Evolutionary conservation across 2,797 vertebrate genomes (phyloP).

Genomic region (Halcyon leucocephala): DNA sequence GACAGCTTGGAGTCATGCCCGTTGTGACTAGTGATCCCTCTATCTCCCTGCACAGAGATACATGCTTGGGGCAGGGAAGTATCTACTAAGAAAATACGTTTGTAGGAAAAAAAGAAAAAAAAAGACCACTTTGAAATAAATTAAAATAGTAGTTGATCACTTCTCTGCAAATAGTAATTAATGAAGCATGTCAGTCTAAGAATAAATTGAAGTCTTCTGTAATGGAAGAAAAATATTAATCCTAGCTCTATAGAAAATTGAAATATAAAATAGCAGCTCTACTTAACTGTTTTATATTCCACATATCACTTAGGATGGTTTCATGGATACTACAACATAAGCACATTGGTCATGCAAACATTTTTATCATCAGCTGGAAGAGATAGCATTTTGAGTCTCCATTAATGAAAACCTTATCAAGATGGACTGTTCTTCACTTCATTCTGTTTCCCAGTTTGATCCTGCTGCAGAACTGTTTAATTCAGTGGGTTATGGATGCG

Average conservation of each 20-base stretch:
- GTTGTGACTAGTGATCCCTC: conserved; percentile 44
- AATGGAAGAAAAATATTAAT: not conserved
- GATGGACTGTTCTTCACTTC: not conserved
- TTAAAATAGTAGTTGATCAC: not conserved
- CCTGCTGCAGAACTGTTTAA: not conserved
- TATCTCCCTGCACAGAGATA: conserved; percentile 6
- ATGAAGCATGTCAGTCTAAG: not conserved
- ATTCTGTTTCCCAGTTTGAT: not conserved
- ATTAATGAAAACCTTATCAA: not conserved
- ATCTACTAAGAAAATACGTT: not conserved
- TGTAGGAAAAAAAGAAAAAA: not conserved
- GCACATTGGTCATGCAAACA: not conserved
- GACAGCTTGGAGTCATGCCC: not conserved
- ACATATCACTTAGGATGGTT: not conserved
- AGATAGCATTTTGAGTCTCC: not conserved
- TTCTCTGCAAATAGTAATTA: not conserved
- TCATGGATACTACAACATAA: not conserved
- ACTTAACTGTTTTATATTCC: not conserved
- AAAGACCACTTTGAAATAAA: not conserved
- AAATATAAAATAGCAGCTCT: not conserved
- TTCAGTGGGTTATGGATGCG: not conserved
- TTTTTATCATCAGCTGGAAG: not conserved
- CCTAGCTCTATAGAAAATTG: not conserved
- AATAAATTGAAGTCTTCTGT: not conserved
- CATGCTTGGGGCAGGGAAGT: not conserved